Base-by-base conservation (phyloP, 2,888 invertebrate species). In the Amiota mariae region DNA sequence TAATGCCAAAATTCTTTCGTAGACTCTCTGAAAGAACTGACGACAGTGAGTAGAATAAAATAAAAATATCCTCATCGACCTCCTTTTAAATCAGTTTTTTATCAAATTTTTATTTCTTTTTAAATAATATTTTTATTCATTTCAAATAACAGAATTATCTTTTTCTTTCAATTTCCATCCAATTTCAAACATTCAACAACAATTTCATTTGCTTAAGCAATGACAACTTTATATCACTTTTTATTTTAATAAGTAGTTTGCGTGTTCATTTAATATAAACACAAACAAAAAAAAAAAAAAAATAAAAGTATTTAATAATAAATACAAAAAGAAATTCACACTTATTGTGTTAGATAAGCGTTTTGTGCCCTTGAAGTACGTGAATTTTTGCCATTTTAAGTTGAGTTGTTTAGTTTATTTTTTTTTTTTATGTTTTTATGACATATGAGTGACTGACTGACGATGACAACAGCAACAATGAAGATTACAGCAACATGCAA, bases 281-380 rank as follows among this genome's bases (percentile, higher is more conserved):
- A 36, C 36, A 36, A 2, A 36, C 36, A 36, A 36, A 2, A 36
- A 36, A 36, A 36, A 8, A 54, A 54, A n/a, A 36, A 36, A 36
- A 36, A 8, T 8, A 54, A n/a, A 8, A 8, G 54, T 10, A 51
- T 68, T 68, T 68, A 54, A 48, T 24, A 51, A 36, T 36, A 36
- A 36, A 36, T 36, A 36, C 36, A 36, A 36, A 36, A 36, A 36
- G 36, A 63, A 68, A 51, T 68, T 68, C 67, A 68, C 67, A 68
- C 67, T 68, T 68, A 67, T 68, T 51, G 51, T 68, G 51, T 68
- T 20, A 24, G 51, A 68, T 68, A 68, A 68, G 20, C 51, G 67
- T 68, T 51, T 68, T 63, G 36, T 36, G 63, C 63, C 63, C 63
- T 63, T 54, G n/a, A 24, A n/a, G 67, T 54, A 54, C 67, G 49